phyloP scores from a whole-genome alignment of 1,140 invertebrate genomes.

The Drosophila nigromelanica region DNA sequence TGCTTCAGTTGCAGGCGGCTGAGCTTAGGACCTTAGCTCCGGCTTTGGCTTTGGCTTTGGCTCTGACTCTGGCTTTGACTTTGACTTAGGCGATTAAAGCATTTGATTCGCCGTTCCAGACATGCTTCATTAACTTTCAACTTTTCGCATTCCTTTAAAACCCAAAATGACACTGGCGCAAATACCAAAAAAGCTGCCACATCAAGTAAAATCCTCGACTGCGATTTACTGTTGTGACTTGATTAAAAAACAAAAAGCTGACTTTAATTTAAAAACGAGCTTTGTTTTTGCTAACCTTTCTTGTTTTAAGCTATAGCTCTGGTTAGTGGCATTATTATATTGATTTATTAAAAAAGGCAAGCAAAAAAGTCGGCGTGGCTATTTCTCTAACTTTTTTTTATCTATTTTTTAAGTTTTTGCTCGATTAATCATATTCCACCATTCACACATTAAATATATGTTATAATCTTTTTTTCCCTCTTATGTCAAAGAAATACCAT shows the following conservation, averaged over 20 bases:
- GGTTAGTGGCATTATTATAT: no score
- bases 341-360: no score
- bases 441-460: no score
- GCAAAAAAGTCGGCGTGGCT: no score
- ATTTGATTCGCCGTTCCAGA: conserved; percentile 47
- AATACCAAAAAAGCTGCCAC: not conserved
- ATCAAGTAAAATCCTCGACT: not conserved
- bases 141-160: conserved; percentile 29
- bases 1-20: conserved; percentile 15
- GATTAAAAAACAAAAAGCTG: no score
- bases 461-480: no score
- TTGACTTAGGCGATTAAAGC: conserved; percentile 37
- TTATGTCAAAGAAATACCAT: no score
- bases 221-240: not conserved
- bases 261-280: not conserved
- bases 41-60: conserved; percentile 6
- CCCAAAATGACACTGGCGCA: conserved; percentile 28
- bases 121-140: conserved; percentile 49
- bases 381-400: no score
- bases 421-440: no score
- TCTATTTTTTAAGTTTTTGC: no score
- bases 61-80: not conserved
- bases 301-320: no score
- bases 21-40: conserved; percentile 17
- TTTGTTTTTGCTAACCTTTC: no score